A percentile compares a stretch with the other conserved stretches of the same genome.
phyloP scores from a whole-genome alignment of 1,140 invertebrate species.

The Brachionus asplanchnoidis region DNA sequence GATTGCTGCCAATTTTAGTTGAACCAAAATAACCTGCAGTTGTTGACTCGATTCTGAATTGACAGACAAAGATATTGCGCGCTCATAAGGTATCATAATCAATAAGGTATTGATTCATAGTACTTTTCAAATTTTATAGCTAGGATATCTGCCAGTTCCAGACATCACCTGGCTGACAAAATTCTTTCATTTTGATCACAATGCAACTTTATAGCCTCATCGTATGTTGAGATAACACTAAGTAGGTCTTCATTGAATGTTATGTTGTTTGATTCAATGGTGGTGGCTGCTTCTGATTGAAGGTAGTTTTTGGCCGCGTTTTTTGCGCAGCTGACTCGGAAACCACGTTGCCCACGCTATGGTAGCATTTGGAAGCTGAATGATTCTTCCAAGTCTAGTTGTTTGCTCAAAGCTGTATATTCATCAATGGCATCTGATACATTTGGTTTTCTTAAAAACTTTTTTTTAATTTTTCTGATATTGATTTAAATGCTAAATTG shows the following conservation, averaged over 20 bases:
- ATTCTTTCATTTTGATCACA: conserved; percentile 34
- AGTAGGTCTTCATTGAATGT: conserved; percentile 30
- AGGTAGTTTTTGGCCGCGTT: conserved; percentile 18
- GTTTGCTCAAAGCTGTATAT: conserved; percentile 16
- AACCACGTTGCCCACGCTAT: conserved; percentile 11
- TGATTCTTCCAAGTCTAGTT: conserved; percentile 16
- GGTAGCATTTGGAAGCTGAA: conserved; percentile 10
- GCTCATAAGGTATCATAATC: too few relatives aligned
- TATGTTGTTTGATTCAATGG: conserved; percentile 16
- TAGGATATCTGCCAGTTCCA: conserved; percentile 6
- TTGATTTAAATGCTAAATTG: conserved; percentile 29
- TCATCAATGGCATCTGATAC: conserved; percentile 35
- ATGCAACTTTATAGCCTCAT: conserved; percentile 8
- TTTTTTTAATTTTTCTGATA: conserved; percentile 28
- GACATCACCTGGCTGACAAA: conserved; percentile 7
- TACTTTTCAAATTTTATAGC: conserved; percentile 17
- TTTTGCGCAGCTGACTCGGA: conserved; percentile 16
- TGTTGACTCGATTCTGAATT: background rate
- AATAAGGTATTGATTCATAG: conserved; percentile 22
- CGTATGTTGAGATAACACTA: background rate
- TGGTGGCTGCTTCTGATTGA: background rate
- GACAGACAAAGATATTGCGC: background rate
- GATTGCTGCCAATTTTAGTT: background rate
- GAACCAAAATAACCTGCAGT: background rate
- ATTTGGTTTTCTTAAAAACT: conserved; percentile 36